These are phyloP conservation scores for Apamea anceps DNA, from an alignment of 2,888 invertebrate species.

Conservation along the genomic window DNA sequence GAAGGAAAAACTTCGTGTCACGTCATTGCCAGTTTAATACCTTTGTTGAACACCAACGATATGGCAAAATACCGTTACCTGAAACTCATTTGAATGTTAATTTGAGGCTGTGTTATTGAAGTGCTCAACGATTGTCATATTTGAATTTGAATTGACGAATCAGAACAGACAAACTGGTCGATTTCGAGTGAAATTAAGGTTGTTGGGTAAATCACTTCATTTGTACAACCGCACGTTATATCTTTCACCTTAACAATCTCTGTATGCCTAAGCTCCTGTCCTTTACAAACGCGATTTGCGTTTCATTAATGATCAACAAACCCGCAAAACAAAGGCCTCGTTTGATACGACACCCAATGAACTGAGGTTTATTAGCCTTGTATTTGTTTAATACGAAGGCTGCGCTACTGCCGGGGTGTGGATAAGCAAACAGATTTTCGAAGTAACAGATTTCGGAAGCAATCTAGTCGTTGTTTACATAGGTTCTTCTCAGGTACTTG, in stretches of 20 bases:
- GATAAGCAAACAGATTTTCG: slow-evolving; percentile 76
- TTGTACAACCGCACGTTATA: slow-evolving; percentile 7
- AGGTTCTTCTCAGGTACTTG: slow-evolving; percentile 68
- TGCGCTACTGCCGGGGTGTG: slow-evolving; percentile 66
- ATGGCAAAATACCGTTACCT: background rate
- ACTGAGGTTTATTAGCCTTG: slow-evolving; percentile 78
- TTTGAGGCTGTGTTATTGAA: background rate
- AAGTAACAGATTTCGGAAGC: slow-evolving; percentile 78
- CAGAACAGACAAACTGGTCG: background rate
- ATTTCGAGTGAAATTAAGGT: background rate
- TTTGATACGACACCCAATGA: slow-evolving; percentile 72
- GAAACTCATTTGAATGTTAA: background rate
- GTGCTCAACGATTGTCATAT: background rate
- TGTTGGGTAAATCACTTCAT: background rate
- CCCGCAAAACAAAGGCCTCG: slow-evolving; percentile 64
- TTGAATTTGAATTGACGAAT: background rate
- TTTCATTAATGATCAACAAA: slow-evolving; percentile 66
- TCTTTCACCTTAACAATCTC: slow-evolving; percentile 14
- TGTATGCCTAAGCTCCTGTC: slow-evolving; percentile 40
- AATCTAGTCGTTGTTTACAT: slow-evolving; percentile 75
- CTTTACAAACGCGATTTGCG: slow-evolving; percentile 65
- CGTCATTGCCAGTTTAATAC: background rate
- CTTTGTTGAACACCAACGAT: background rate
- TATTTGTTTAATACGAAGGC: slow-evolving; percentile 77
- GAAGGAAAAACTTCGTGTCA: background rate